Evolutionary conservation across 2,113 vertebrate species (phyloP).

Genomic region (Phaethornis superciliosus): DNA sequence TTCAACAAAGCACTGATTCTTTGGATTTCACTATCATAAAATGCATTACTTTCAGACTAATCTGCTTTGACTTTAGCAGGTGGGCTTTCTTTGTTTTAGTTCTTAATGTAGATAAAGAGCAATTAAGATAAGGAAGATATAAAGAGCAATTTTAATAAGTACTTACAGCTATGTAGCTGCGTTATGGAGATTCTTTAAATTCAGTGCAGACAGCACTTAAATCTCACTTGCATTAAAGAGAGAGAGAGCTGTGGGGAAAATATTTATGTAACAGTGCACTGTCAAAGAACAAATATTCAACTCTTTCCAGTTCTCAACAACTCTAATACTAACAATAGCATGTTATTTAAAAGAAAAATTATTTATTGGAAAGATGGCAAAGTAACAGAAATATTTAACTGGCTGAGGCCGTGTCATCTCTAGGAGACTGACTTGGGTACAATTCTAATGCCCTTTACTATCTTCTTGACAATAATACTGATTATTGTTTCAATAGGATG

Average conservation of each 20-base stretch:
- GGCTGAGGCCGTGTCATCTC: background rate
- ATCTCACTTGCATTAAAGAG: background rate
- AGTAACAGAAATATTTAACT: background rate
- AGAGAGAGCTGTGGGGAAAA: background rate
- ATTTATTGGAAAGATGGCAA: background rate
- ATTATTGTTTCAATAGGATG: background rate
- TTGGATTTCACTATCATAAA: background rate
- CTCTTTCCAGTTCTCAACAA: background rate
- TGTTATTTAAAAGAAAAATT: background rate
- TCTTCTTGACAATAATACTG: background rate
- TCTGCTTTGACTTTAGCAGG: conserved; percentile 13
- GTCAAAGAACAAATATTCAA: background rate
- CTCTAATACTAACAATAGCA: background rate
- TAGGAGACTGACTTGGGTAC: background rate
- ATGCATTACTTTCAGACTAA: conserved; percentile 25
- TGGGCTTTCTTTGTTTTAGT: background rate
- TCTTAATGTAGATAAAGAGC: background rate
- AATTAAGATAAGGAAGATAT: background rate
- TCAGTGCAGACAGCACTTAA: background rate
- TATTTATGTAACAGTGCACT: background rate
- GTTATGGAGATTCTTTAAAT: background rate
- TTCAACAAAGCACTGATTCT: background rate
- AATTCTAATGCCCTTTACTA: background rate
- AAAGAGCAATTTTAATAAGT: conserved; percentile 13
- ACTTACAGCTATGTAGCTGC: background rate